phyloP scores from a whole-genome alignment of 2,113 vertebrate genomes.

The Parotia lawesii region DNA sequence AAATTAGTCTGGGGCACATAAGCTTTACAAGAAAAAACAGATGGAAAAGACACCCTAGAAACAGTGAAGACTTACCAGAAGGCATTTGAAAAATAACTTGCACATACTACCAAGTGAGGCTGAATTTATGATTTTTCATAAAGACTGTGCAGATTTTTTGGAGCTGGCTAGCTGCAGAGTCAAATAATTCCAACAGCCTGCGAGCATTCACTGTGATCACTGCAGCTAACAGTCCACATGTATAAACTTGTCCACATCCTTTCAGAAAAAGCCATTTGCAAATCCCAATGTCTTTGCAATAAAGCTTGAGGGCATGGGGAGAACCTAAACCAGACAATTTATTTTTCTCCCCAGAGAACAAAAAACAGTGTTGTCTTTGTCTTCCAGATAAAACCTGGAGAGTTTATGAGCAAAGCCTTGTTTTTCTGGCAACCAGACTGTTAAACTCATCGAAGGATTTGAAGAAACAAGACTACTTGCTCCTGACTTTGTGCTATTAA shows the following conservation, averaged over 20 bases:
- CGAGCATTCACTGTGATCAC: not conserved
- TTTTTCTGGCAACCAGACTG: constrained; percentile 6
- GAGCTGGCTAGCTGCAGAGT: not conserved
- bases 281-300: not conserved
- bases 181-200: not conserved
- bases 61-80: not conserved
- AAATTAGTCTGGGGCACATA: not conserved
- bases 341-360: not conserved
- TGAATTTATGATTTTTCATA: constrained; percentile 25
- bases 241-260: not conserved
- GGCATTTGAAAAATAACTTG: not conserved
- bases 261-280: not conserved
- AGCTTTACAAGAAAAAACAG: constrained; percentile 4
- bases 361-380: constrained; percentile 8
- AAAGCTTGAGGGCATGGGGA: not conserved
- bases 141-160: not conserved
- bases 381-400: constrained; percentile 2
- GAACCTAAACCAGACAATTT: not conserved
- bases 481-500: constrained; percentile 17
- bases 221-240: not conserved
- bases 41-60: not conserved
- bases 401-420: constrained; percentile 1
- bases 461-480: not conserved
- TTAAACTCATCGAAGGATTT: constrained; percentile 13
- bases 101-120: not conserved